Percentiles rank a stretch among this genome's conserved stretches.
Evolutionary conservation across 2,113 vertebrate species (phyloP).

Genomic region (Sinocyclocheilus maitianheensis): DNA sequence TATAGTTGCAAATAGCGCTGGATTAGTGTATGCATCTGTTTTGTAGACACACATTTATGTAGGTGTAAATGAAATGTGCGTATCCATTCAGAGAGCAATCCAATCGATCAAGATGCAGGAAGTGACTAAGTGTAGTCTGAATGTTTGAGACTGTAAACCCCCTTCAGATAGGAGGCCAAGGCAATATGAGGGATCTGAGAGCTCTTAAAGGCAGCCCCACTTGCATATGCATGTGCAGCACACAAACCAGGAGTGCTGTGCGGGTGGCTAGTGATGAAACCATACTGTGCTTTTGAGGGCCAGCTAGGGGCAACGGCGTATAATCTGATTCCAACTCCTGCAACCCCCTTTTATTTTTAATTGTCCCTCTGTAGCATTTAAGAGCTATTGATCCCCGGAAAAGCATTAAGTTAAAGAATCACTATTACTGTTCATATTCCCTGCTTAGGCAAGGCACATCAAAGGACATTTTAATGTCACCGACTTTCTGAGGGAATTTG

Average conservation of each 20-base stretch:
- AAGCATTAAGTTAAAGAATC: conserved; percentile 97
- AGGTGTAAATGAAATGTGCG: neutral
- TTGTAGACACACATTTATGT: neutral
- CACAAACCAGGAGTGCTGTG: conserved; percentile 71
- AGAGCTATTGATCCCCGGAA: conserved; percentile 97
- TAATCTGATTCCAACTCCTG: conserved; percentile 82
- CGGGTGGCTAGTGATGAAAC: conserved; percentile 74
- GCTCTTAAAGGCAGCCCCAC: conserved; percentile 71
- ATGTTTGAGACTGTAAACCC: conserved; percentile 40
- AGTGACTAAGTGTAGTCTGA: neutral
- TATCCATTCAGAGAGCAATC: neutral
- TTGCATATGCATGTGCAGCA: conserved; percentile 77
- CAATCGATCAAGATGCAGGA: neutral
- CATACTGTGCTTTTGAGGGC: conserved; percentile 83
- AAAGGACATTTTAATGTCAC: conserved; percentile 99
- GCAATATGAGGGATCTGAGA: conserved; percentile 44
- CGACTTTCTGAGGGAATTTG: conserved; percentile 98
- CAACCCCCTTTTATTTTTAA: conserved; percentile 89
- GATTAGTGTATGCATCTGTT: neutral
- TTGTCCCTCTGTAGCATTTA: conserved; percentile 99
- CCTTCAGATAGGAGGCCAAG: conserved; percentile 42
- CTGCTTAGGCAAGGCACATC: conserved; percentile 97
- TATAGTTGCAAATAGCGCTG: neutral
- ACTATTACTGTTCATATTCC: conserved; percentile 97
- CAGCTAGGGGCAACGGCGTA: conserved; percentile 76